Conservation (phyloP, 1,140 invertebrate species). For the Drosophila kepulauana region DNA sequence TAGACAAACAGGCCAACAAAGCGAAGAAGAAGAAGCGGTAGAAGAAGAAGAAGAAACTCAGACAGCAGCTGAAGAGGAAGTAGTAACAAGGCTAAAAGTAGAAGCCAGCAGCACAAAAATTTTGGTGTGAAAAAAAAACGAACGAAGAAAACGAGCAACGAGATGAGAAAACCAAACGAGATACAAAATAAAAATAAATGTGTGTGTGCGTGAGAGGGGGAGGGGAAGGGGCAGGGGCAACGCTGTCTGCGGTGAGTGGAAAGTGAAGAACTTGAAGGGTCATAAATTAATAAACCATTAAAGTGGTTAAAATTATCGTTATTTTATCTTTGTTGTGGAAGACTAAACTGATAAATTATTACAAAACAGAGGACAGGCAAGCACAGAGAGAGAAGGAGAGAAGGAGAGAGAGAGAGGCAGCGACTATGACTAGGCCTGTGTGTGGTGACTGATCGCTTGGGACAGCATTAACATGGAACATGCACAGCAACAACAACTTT, state of each 20-base stretch:
- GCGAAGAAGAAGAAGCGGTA: constrained; percentile 50
- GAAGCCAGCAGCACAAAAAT: neutral
- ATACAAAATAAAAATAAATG: constrained; percentile 24
- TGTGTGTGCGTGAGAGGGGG: neutral
- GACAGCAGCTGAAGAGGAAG: constrained; percentile 26
- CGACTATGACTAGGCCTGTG: constrained; percentile 36
- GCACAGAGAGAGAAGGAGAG: constrained; percentile 12
- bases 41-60: constrained; percentile 27
- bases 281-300: constrained; percentile 85
- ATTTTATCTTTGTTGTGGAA: constrained; percentile 83
- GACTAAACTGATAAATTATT: constrained; percentile 85
- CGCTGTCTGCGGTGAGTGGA: constrained; percentile 69
- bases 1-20: constrained; percentile 35
- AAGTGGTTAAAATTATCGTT: constrained; percentile 85
- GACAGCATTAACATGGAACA: constrained; percentile 83
- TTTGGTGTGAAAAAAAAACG: neutral
- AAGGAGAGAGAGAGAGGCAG: neutral
- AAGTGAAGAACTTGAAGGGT: constrained; percentile 84
- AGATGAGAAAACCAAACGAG: constrained; percentile 24
- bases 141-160: neutral
- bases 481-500: constrained; percentile 67
- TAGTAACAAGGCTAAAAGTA: constrained; percentile 59
- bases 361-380: constrained; percentile 82
- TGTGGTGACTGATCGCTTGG: constrained; percentile 78
- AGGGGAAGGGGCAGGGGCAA: constrained; percentile 21